A percentile compares a stretch with the other conserved stretches of the same genome.
Conservation (phyloP, 2,797 vertebrate species). For the Anguilla anguilla region DNA sequence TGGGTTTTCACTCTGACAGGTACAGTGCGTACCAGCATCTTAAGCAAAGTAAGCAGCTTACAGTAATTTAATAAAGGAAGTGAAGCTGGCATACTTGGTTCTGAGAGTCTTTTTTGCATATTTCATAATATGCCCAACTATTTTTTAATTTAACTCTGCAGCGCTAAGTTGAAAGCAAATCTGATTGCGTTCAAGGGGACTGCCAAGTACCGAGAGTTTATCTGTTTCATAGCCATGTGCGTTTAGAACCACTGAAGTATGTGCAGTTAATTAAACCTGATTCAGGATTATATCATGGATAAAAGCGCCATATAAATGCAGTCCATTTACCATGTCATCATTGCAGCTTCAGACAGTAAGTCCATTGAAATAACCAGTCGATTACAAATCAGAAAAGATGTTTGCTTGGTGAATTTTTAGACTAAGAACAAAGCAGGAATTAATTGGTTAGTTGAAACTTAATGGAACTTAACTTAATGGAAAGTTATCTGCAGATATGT, state of each 20-base stretch:
- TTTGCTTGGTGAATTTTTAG: background rate
- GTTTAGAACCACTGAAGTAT: background rate
- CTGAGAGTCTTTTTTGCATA: background rate
- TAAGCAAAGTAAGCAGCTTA: slow-evolving; percentile 3
- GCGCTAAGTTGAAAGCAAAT: background rate
- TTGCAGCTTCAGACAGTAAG: background rate
- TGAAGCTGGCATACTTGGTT: background rate
- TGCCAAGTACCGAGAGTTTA: background rate
- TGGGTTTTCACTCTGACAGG: background rate
- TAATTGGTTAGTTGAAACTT: background rate
- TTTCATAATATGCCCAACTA: background rate
- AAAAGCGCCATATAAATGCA: background rate
- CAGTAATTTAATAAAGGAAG: background rate
- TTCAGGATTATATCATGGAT: background rate
- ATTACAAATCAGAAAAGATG: background rate
- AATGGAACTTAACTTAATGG: background rate
- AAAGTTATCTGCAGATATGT: background rate
- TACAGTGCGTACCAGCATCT: background rate
- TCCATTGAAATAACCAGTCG: background rate
- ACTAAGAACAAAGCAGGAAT: background rate
- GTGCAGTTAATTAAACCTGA: background rate
- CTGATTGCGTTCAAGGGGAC: background rate
- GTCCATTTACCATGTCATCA: background rate
- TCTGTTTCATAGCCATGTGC: background rate
- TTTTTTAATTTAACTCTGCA: background rate